These are phyloP conservation scores for Brachionus asplanchnoidis DNA, from an alignment of 1,140 invertebrate genomes.

Conservation along the genomic window DNA sequence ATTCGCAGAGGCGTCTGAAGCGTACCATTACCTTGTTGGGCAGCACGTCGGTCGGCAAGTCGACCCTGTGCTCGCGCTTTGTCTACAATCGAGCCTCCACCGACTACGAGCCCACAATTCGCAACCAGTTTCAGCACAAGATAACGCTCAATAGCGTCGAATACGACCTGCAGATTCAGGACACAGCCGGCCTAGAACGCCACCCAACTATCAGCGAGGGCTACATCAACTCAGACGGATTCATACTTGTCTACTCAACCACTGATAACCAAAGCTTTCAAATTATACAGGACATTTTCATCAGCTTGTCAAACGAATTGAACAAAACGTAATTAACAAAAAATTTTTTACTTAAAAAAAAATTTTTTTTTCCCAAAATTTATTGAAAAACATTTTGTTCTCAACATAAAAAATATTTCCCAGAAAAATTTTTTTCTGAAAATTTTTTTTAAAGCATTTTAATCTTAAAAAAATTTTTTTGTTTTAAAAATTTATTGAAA, in stretches of 20 bases:
- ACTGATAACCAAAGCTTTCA: slow-evolving; percentile 24
- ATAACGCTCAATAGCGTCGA: not conserved
- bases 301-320: not conserved
- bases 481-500: too few species aligned
- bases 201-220: not conserved
- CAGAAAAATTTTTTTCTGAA: too few species aligned
- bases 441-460: too few species aligned
- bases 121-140: not conserved
- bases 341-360: too few species aligned
- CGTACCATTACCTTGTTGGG: slow-evolving; percentile 12
- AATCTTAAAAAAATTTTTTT: too few species aligned
- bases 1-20: not conserved
- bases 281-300: not conserved
- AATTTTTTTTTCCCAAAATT: too few species aligned
- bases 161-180: slow-evolving; percentile 19
- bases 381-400: too few species aligned
- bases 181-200: slow-evolving; percentile 28
- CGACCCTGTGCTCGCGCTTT: not conserved
- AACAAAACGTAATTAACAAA: not conserved
- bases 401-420: too few species aligned
- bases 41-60: slow-evolving; percentile 35
- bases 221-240: slow-evolving; percentile 15
- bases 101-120: slow-evolving; percentile 28
- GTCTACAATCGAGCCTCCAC: not conserved
- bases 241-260: slow-evolving; percentile 27